Evolutionary conservation across 2,888 invertebrate genomes (phyloP).

Genomic region (Crocallis elinguaria): DNA sequence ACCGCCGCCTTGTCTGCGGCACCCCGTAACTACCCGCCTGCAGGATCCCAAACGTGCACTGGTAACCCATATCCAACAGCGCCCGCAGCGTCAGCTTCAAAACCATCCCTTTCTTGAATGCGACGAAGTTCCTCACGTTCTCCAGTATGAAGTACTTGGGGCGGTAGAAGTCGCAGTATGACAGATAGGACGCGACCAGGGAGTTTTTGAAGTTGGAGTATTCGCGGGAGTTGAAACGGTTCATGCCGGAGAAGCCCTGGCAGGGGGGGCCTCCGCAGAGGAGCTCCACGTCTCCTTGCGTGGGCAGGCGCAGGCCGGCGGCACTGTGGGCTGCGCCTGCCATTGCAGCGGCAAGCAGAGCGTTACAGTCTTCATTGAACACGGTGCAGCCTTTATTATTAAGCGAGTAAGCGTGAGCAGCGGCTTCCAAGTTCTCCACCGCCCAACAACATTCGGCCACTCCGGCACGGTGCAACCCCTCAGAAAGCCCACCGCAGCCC

Average conservation of each 20-base stretch:
- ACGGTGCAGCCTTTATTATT: conserved; percentile 91
- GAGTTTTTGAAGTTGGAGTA: conserved; percentile 95
- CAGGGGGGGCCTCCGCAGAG: conserved; percentile 95
- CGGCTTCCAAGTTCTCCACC: conserved; percentile 90
- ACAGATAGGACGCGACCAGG: conserved; percentile 91
- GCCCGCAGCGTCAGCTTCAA: conserved; percentile 91
- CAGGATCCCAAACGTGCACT: conserved; percentile 93
- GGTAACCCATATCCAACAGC: conserved; percentile 93
- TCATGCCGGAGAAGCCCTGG: conserved; percentile 96
- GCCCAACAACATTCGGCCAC: conserved; percentile 91
- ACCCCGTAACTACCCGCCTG: conserved; percentile 95
- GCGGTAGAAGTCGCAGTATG: conserved; percentile 94
- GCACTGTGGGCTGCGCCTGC: conserved; percentile 81
- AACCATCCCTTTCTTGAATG: conserved; percentile 92
- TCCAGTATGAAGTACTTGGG: conserved; percentile 93
- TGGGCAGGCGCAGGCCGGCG: conserved; percentile 86
- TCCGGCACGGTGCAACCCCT: conserved; percentile 89
- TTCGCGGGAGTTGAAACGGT: conserved; percentile 92
- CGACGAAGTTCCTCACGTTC: conserved; percentile 94
- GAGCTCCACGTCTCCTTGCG: conserved; percentile 92
- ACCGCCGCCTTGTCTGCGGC: conserved; percentile 91
- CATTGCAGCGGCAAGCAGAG: conserved; percentile 87
- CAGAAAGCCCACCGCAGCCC: conserved; percentile 93
- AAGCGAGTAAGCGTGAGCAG: conserved; percentile 91
- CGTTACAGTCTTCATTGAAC: conserved; percentile 93